phyloP scores from a whole-genome alignment of 1,140 invertebrate genomes.

The Drosophila tropicalis region DNA sequence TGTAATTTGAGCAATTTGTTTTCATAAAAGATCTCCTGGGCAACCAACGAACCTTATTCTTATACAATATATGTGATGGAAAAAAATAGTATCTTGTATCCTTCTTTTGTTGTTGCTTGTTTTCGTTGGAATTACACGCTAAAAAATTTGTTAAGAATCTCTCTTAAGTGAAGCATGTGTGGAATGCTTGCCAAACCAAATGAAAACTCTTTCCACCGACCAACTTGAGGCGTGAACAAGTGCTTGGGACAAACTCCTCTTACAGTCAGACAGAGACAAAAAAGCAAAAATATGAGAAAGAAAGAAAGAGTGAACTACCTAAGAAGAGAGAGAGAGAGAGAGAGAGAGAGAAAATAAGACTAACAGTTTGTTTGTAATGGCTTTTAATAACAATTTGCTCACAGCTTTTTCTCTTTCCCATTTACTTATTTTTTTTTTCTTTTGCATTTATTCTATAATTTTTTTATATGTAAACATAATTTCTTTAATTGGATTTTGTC shows the following conservation, averaged over 20 bases:
- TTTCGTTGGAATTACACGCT: slow-evolving; percentile 71
- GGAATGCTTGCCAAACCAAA: slow-evolving; percentile 55
- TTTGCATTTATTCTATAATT: slow-evolving; percentile 34
- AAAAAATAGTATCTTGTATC: slow-evolving; percentile 70
- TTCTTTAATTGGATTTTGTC: slow-evolving; percentile 80
- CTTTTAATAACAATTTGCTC: slow-evolving; percentile 77
- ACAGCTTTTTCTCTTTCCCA: slow-evolving; percentile 14
- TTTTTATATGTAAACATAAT: slow-evolving; percentile 75
- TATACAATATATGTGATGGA: slow-evolving; percentile 54
- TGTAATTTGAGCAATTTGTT: slow-evolving; percentile 80
- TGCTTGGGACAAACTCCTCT: slow-evolving; percentile 30
- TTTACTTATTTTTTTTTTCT: slow-evolving; percentile 23
- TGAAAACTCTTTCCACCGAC: slow-evolving; percentile 52
- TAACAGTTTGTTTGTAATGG: slow-evolving; percentile 63
- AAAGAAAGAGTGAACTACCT: not conserved
- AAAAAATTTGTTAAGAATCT: slow-evolving; percentile 67
- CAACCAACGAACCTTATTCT: slow-evolving; percentile 45
- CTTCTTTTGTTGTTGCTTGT: slow-evolving; percentile 48
- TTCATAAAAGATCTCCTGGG: slow-evolving; percentile 61
- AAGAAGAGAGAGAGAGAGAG: not conserved
- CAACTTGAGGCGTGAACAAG: slow-evolving; percentile 64
- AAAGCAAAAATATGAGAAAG: not conserved
- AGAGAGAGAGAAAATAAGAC: not conserved
- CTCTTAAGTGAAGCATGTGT: slow-evolving; percentile 64
- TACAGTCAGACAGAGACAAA: not conserved